These are phyloP conservation scores for Euwallacea similis DNA, from an alignment of 1,140 invertebrate genomes.

Conservation along the genomic window DNA sequence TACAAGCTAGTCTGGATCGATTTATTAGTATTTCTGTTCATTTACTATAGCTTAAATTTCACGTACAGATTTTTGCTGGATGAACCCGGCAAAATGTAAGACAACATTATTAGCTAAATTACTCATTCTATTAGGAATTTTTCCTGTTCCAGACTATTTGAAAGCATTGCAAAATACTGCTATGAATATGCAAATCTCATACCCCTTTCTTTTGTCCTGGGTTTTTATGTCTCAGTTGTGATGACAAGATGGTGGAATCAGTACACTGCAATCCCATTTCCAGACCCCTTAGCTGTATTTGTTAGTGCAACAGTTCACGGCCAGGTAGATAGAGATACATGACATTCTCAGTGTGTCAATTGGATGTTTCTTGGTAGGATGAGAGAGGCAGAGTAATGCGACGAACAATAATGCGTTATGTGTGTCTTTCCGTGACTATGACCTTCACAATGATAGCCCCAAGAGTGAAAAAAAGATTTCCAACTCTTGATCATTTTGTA, in stretches of 20 bases:
- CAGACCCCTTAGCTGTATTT: conserved; percentile 80
- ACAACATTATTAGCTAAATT: conserved; percentile 14
- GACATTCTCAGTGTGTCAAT: not conserved
- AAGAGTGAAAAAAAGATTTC: conserved; percentile 78
- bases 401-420: conserved; percentile 71
- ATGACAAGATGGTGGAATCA: conserved; percentile 95
- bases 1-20: conserved; percentile 76
- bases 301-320: conserved; percentile 74
- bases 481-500: conserved; percentile 75
- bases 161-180: conserved; percentile 67
- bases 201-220: conserved; percentile 70
- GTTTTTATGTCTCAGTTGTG: conserved; percentile 85
- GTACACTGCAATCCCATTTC: conserved; percentile 83
- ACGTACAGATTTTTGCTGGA: conserved; percentile 63
- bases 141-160: conserved; percentile 64
- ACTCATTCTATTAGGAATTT: conserved; percentile 63
- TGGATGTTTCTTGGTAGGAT: conserved; percentile 56
- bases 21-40: conserved; percentile 62
- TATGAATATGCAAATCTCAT: conserved; percentile 71
- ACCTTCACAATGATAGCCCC: conserved; percentile 72
- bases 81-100: conserved; percentile 61
- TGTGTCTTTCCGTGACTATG: conserved; percentile 70
- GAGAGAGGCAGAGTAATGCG: conserved; percentile 75
- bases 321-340: conserved; percentile 43
- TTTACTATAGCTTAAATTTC: conserved; percentile 66